Evolutionary conservation across 2,888 invertebrate genomes (phyloP).

Genomic region (Drosophila buzzatii): DNA sequence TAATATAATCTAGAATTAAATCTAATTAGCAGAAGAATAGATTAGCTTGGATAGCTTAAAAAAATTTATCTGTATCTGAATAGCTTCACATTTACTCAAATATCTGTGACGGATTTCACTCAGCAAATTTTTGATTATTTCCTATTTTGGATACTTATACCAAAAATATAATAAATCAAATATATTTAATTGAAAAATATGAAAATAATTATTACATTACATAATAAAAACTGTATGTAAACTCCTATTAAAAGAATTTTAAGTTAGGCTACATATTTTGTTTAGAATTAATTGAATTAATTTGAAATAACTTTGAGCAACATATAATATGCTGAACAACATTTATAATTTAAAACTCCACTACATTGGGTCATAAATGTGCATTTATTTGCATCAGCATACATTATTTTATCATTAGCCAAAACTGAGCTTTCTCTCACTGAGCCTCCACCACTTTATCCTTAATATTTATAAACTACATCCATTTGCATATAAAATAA

Average conservation of each 20-base stretch:
- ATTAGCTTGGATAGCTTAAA: too few relatives aligned
- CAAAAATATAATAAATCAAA: too few relatives aligned
- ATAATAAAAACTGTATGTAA: not conserved
- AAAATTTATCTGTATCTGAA: too few relatives aligned
- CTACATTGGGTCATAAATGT: not conserved
- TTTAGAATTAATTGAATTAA: not conserved
- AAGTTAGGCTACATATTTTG: not conserved
- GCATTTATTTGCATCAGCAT: not conserved
- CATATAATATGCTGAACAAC: not conserved
- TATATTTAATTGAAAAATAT: too few relatives aligned
- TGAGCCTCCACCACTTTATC: too few relatives aligned
- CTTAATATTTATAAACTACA: constrained; percentile 5
- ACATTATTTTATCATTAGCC: not conserved
- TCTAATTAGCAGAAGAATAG: too few relatives aligned
- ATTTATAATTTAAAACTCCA: not conserved
- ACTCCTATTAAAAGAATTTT: not conserved
- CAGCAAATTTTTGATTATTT: too few relatives aligned
- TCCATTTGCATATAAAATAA: constrained; percentile 16
- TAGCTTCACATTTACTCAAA: too few relatives aligned
- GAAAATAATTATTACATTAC: too few relatives aligned
- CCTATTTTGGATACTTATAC: too few relatives aligned
- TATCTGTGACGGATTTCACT: too few relatives aligned
- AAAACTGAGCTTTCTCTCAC: not conserved
- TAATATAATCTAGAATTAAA: too few relatives aligned
- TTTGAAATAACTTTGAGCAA: not conserved